Conservation (phyloP, 2,113 vertebrate species). For the Arenaria interpres region DNA sequence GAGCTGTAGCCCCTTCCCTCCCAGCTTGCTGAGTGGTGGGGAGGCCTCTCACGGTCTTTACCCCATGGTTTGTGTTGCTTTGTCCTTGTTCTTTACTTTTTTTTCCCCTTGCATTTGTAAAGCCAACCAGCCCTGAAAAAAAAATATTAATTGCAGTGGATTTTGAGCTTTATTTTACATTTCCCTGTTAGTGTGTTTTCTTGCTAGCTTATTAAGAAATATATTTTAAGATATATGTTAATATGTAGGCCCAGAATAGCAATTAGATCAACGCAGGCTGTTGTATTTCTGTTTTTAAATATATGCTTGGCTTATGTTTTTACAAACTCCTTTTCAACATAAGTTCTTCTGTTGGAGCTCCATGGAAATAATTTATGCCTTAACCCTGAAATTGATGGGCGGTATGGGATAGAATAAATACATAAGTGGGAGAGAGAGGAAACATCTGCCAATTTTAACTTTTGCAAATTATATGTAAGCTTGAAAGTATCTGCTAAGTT, state of each 20-base stretch:
- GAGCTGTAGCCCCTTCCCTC: background rate
- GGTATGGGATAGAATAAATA: slow-evolving; percentile 54
- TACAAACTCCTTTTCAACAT: background rate
- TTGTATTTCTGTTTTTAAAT: slow-evolving; percentile 12
- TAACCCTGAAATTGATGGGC: slow-evolving; percentile 39
- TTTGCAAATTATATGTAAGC: slow-evolving; percentile 22
- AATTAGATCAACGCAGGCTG: background rate
- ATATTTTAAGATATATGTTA: background rate
- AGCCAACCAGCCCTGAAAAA: background rate
- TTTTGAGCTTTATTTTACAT: background rate
- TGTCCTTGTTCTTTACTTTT: background rate
- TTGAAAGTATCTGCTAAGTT: slow-evolving; percentile 38
- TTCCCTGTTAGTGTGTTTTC: background rate
- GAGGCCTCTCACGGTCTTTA: background rate
- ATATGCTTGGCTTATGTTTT: background rate
- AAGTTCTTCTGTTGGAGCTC: slow-evolving; percentile 2
- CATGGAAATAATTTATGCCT: slow-evolving; percentile 46
- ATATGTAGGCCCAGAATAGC: background rate
- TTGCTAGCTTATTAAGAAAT: background rate
- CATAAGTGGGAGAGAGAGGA: slow-evolving; percentile 14
- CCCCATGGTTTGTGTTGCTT: background rate
- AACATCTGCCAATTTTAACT: slow-evolving; percentile 60
- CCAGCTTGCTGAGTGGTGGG: background rate
- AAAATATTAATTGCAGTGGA: background rate
- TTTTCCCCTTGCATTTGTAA: background rate